Evolutionary conservation across 2,797 vertebrate species (phyloP).

Genomic region (Macrochelys suwanniensis): DNA sequence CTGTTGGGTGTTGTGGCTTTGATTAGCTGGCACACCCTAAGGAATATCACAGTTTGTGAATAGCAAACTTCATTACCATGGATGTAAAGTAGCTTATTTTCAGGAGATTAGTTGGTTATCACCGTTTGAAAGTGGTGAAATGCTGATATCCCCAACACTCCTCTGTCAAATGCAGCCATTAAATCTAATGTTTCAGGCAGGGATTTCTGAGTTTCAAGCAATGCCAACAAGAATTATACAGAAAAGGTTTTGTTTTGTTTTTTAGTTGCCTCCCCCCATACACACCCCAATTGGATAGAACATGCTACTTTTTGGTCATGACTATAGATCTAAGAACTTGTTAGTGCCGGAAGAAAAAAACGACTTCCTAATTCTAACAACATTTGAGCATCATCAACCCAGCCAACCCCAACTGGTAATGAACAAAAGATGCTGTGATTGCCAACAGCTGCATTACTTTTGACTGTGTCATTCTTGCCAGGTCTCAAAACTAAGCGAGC

Average conservation of each 20-base stretch:
- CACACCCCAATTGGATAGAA: not conserved
- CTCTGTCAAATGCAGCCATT: conserved; percentile 34
- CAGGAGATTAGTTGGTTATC: conserved; percentile 55
- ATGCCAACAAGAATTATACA: conserved; percentile 28
- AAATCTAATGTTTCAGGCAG: conserved; percentile 42
- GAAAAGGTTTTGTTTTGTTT: not conserved
- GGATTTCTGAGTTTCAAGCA: conserved; percentile 48
- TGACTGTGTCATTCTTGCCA: conserved; percentile 1
- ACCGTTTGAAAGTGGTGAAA: conserved; percentile 56
- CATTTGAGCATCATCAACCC: not conserved
- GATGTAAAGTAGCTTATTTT: conserved; percentile 55
- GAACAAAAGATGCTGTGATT: not conserved
- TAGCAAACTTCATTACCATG: conserved; percentile 11
- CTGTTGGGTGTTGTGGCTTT: not conserved
- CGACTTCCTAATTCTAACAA: not conserved
- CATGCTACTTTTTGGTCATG: not conserved
- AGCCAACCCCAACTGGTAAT: not conserved
- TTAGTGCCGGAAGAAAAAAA: not conserved
- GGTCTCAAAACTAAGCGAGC: not conserved
- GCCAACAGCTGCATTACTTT: not conserved
- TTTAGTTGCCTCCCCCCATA: not conserved
- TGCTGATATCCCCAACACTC: conserved; percentile 45
- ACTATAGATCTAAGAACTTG: not conserved
- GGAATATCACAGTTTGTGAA: conserved; percentile 36
- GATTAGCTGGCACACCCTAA: conserved; percentile 4